Conservation (phyloP, 2,888 invertebrate species). For the Oxycera nigricornis region DNA sequence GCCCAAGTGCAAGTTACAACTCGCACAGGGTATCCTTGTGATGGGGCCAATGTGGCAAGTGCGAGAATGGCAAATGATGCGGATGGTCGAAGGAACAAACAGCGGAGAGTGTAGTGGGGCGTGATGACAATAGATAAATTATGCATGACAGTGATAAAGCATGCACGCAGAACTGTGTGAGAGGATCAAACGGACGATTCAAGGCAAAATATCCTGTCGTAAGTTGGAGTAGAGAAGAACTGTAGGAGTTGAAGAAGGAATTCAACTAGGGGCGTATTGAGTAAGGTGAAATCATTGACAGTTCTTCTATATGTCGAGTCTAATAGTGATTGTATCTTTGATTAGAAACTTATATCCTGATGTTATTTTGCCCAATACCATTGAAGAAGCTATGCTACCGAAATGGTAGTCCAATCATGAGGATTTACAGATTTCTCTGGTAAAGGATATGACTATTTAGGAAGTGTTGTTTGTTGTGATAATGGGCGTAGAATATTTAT, state of each 20-base stretch:
- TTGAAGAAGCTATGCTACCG: not conserved
- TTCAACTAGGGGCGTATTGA: not conserved
- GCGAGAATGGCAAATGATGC: not conserved
- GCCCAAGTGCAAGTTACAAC: constrained; percentile 15
- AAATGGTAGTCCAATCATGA: not conserved
- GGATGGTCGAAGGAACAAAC: not conserved
- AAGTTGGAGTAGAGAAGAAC: not conserved
- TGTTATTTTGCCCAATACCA: not conserved
- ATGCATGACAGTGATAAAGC: constrained; percentile 46
- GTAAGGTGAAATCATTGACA: not conserved
- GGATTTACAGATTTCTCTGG: constrained; percentile 9
- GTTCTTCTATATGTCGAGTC: not conserved
- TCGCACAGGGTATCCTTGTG: constrained; percentile 13
- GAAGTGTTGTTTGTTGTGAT: not conserved
- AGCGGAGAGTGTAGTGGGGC: not conserved
- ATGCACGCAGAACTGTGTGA: constrained; percentile 40
- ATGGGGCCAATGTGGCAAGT: not conserved
- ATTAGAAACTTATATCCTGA: constrained; percentile 16
- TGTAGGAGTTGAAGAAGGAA: too few relatives aligned
- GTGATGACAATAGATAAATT: constrained; percentile 42
- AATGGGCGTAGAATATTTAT: too few relatives aligned
- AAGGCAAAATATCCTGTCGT: not conserved
- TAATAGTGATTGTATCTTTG: not conserved
- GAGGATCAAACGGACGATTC: constrained; percentile 5
- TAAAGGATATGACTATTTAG: not conserved